Base-by-base conservation (phyloP, 2,888 invertebrate species). In the Catocala nupta region DNA sequence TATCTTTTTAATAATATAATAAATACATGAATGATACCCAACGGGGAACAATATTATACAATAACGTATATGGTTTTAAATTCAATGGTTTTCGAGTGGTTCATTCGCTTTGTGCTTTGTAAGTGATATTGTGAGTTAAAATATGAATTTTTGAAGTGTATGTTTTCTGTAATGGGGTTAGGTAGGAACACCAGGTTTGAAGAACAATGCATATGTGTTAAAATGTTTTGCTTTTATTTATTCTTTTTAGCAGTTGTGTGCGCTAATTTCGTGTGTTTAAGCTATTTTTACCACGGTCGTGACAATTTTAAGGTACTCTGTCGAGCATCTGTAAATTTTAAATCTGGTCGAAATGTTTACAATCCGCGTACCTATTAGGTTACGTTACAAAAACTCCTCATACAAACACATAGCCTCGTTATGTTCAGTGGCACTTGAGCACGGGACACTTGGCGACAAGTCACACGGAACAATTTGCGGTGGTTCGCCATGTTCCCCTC, bases 1-100 rank as follows among this genome's bases (percentile, higher is more conserved):
- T 92, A 92, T 91, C 87, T 90, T 89, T 93, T 92, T 92, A 90
- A 93, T 92, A 78, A 73, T 78, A 78, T 78, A 70, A 78, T 77
- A 77, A 88, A 87, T 89, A 90, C 89, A 82, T 91, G 90, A 89
- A 89, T 85, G 83, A 75, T 79, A 78, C 75, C 68, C 70, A 34
- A 36, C 16, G 47, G 54, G 64, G 77, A 72, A 77, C 74, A 76
- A 78, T 61, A 43, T 33, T 25, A 52, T 68, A 77, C 73, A 79
- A 71, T 68, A 70, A 65, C 57, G 59, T 69, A 68, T 69, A 63
- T 76, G 66, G 68, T 75, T 60, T 48, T 49, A 71, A 68, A 66
- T 77, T 77, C 67, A 73, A 78, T 78, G 62, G 78, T 62, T 63
- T 64, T 68, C 47, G 65, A 78, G 76, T 76, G 76, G 62, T 70